A percentile compares a stretch with the other conserved stretches of the same genome.
Evolutionary conservation across 2,888 invertebrate species (phyloP).

Genomic region (Spatulosminthurus flaviceps): DNA sequence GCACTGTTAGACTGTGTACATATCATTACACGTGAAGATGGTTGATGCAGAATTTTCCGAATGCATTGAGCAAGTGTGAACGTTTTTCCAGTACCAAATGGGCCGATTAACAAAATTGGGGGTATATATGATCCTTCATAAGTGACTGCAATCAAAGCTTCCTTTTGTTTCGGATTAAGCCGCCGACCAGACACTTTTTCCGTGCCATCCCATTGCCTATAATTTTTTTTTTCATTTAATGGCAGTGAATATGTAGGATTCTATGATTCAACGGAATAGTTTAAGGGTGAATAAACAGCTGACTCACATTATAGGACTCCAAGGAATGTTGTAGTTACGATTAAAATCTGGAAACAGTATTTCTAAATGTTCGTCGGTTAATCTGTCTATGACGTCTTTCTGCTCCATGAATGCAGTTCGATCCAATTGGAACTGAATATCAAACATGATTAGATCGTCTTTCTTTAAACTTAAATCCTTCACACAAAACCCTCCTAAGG

Average conservation of each 20-base stretch:
- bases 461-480: constrained; percentile 72
- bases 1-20: constrained; percentile 85
- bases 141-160: constrained; percentile 81
- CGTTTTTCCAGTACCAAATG: constrained; percentile 77
- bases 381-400: constrained; percentile 82
- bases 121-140: constrained; percentile 72
- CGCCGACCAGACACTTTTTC: constrained; percentile 69
- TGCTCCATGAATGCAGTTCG: constrained; percentile 84
- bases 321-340: constrained; percentile 74
- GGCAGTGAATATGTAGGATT: no score
- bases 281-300: background rate
- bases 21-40: constrained; percentile 76
- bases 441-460: constrained; percentile 70
- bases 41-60: constrained; percentile 74
- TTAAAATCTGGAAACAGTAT: constrained; percentile 78
- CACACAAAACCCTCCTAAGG: constrained; percentile 76
- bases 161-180: constrained; percentile 80
- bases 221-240: no score
- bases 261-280: no score
- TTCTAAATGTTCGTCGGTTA: constrained; percentile 72
- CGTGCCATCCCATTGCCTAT: constrained; percentile 74
- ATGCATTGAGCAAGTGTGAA: constrained; percentile 81
- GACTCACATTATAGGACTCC: constrained; percentile 72
- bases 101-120: constrained; percentile 75
- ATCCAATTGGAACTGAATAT: constrained; percentile 83